Base-by-base conservation (phyloP, 1,140 invertebrate genomes). In the Caerostris darwini region DNA sequence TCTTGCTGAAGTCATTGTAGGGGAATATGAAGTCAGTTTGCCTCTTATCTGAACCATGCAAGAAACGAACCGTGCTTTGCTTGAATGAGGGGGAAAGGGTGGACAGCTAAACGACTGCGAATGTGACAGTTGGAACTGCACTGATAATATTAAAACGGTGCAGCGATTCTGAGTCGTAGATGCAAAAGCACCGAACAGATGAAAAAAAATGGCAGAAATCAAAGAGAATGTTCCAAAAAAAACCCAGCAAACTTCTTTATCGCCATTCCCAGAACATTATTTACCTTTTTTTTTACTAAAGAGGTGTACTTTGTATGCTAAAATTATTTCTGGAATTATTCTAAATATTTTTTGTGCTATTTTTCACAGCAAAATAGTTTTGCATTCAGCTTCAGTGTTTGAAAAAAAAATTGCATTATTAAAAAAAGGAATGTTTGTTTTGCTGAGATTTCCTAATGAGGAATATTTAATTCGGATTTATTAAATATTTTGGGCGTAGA, bases 111-210 rank as follows among this genome's bases (percentile, higher is more conserved):
- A 85, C 54, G 54, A 85, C 54, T 8, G 57, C 82, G 17, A 85
- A 85, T 56, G 82, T 58, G 82, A 85, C 82, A 85, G 82, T 85
- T 58, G 82, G 82, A 85, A 85, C 53, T 54, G 7, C 56, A 5
- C n/a, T 57, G 82, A 85, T 85, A 85, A 85, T 54, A 34, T 85
- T 85, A 57, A 34, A 85, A 58, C 82, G n/a, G 56, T 34, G 82
- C 54, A 85, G 19, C 19, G 82, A 57, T 58, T 85, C 57, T 58
- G 19, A 85, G 82, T 19, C 56, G 14, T 12, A 77, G 71, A 50
- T 77, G 82, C 54, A 85, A 77, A 50, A 77, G 19, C 57, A 57
- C 3, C 54, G 5, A 12, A 64, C 61, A 19, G 82, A 7, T 2
- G 54, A 54, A 85, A 85, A 85, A 83, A 83, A 54, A 58, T 10